Conservation (phyloP, 2,888 invertebrate genomes). For the Gerosis bhagava region DNA sequence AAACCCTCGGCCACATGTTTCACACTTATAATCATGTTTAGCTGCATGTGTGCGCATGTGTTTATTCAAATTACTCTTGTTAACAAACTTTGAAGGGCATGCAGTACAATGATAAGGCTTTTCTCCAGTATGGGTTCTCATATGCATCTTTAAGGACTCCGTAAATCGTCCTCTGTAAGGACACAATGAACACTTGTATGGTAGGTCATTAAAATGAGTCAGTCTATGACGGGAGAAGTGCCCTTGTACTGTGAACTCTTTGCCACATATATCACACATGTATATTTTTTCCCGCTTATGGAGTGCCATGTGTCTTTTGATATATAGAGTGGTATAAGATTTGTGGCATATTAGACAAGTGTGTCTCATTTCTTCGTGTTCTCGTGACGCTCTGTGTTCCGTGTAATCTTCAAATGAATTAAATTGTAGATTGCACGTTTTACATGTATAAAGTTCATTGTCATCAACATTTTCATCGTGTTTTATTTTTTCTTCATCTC, state of each 20-base stretch:
- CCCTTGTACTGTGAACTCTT: constrained; percentile 53
- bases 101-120: constrained; percentile 65
- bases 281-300: constrained; percentile 49
- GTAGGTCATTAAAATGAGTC: constrained; percentile 62
- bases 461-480: constrained; percentile 21
- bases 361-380: constrained; percentile 58
- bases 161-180: constrained; percentile 66
- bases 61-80: constrained; percentile 68
- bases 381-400: constrained; percentile 53
- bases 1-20: constrained; percentile 60
- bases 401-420: constrained; percentile 51
- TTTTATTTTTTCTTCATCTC: no score
- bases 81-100: constrained; percentile 63
- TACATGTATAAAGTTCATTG: constrained; percentile 44
- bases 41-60: constrained; percentile 59
- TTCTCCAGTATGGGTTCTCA: constrained; percentile 70
- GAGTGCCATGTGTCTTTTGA: constrained; percentile 54
- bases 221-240: constrained; percentile 59
- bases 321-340: constrained; percentile 52
- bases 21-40: constrained; percentile 60
- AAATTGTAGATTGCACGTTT: constrained; percentile 56
- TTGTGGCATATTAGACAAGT: constrained; percentile 62
- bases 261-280: constrained; percentile 72
- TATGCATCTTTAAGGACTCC: constrained; percentile 68
- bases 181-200: constrained; percentile 62